Conservation (phyloP, 2,113 vertebrate species). For the Melanostigma gelatinosum region DNA sequence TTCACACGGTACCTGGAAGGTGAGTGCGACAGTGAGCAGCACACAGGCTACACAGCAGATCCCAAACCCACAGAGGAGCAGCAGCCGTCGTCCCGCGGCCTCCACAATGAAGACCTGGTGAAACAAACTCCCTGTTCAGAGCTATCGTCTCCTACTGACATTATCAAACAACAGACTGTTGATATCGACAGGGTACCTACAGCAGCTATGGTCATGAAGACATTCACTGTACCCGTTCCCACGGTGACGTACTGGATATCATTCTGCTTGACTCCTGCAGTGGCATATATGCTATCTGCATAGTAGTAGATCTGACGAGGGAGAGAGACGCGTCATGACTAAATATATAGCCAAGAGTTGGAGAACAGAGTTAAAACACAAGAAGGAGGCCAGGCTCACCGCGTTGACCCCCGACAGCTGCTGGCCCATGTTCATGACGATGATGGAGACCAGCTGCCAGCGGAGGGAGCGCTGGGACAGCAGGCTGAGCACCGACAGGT, state of each 20-base stretch:
- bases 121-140: background rate
- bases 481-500: conserved; percentile 85
- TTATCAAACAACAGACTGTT: background rate
- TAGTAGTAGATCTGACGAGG: conserved; percentile 93
- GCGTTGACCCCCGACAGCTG: conserved; percentile 93
- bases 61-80: conserved; percentile 89
- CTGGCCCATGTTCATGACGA: conserved; percentile 91
- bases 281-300: conserved; percentile 88
- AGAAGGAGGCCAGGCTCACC: conserved; percentile 71
- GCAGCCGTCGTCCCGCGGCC: conserved; percentile 84
- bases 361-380: background rate
- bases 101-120: conserved; percentile 92
- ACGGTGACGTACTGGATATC: conserved; percentile 90
- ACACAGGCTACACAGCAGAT: conserved; percentile 86
- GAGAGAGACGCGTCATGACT: background rate
- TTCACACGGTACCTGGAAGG: conserved; percentile 84
- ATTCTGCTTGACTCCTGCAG: conserved; percentile 81
- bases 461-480: conserved; percentile 84
- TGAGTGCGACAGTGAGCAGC: conserved; percentile 86
- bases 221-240: conserved; percentile 90
- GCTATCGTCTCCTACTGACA: background rate
- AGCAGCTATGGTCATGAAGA: conserved; percentile 88
- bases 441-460: conserved; percentile 91
- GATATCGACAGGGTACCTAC: conserved; percentile 78
- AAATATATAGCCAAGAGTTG: background rate